Conservation (phyloP, 2,113 vertebrate species). For the Epinephelus fuscoguttatus region DNA sequence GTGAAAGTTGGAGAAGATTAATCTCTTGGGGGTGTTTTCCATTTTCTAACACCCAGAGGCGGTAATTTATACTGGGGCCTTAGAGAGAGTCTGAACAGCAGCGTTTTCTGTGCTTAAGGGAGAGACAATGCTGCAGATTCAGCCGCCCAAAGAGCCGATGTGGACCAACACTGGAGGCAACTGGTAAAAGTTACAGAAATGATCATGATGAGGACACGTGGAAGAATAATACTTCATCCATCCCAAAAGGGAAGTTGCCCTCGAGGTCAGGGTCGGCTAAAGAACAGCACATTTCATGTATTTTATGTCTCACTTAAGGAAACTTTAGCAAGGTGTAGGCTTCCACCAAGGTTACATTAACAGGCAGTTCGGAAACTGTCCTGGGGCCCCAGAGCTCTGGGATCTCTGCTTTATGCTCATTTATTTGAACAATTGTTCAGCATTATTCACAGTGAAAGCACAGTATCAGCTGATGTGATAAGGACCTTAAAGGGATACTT, state of each 20-base stretch:
- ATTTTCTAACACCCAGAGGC: slow-evolving; percentile 58
- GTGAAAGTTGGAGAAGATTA: slow-evolving; percentile 65
- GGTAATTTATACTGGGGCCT: slow-evolving; percentile 56
- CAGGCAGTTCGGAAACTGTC: background rate
- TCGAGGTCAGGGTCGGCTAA: background rate
- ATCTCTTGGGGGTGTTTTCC: slow-evolving; percentile 66
- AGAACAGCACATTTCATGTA: background rate
- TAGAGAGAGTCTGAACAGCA: slow-evolving; percentile 40
- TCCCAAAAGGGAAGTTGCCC: slow-evolving; percentile 1
- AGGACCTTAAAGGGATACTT: background rate
- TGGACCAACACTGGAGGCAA: slow-evolving; percentile 29
- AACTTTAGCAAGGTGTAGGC: background rate
- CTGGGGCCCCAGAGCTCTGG: background rate
- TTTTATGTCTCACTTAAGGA: background rate
- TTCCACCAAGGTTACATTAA: background rate
- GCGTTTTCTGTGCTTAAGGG: slow-evolving; percentile 33
- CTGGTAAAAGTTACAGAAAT: slow-evolving; percentile 13
- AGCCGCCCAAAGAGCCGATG: slow-evolving; percentile 20
- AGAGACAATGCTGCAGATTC: slow-evolving; percentile 36
- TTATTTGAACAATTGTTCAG: background rate
- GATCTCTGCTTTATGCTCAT: background rate
- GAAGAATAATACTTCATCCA: background rate
- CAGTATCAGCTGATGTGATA: background rate
- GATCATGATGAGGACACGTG: background rate
- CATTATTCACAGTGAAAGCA: background rate